Conservation (phyloP, 2,888 invertebrate genomes). For the Periphyllus acericola region DNA sequence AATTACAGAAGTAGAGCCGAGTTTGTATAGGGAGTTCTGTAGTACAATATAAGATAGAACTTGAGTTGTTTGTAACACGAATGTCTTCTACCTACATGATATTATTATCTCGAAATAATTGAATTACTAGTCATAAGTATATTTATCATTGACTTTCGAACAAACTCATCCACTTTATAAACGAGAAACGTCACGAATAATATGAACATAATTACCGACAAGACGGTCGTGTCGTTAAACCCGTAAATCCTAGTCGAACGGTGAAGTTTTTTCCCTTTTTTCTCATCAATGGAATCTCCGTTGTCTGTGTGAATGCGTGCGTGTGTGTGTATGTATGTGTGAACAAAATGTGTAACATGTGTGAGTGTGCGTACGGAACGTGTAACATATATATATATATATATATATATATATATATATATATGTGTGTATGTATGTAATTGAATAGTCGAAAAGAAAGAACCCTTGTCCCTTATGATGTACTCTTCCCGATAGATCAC, state of each 20-base stretch:
- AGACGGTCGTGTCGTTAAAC: neutral
- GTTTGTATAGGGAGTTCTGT: neutral
- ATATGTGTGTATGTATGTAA: neutral
- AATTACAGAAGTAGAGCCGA: neutral
- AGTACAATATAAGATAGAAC: too few species aligned
- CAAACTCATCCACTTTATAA: neutral
- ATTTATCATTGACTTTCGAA: neutral
- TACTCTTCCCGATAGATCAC: constrained; percentile 37
- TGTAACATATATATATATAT: neutral
- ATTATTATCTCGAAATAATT: constrained; percentile 8
- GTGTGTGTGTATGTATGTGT: neutral
- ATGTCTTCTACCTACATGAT: neutral
- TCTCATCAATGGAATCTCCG: constrained; percentile 12
- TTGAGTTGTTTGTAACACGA: neutral
- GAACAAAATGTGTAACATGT: too few species aligned
- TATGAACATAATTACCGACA: neutral
- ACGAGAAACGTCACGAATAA: neutral
- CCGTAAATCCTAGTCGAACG: neutral
- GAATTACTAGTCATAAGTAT: neutral
- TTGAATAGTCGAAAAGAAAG: constrained; percentile 16
- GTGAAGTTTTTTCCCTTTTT: neutral
- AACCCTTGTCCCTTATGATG: constrained; percentile 9
- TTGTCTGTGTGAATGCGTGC: neutral
- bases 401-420: neutral
- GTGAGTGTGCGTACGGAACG: too few species aligned